These are phyloP conservation scores for Speoplatyrhinus poulsoni DNA, from an alignment of 2,113 vertebrate genomes.

Conservation along the genomic window DNA sequence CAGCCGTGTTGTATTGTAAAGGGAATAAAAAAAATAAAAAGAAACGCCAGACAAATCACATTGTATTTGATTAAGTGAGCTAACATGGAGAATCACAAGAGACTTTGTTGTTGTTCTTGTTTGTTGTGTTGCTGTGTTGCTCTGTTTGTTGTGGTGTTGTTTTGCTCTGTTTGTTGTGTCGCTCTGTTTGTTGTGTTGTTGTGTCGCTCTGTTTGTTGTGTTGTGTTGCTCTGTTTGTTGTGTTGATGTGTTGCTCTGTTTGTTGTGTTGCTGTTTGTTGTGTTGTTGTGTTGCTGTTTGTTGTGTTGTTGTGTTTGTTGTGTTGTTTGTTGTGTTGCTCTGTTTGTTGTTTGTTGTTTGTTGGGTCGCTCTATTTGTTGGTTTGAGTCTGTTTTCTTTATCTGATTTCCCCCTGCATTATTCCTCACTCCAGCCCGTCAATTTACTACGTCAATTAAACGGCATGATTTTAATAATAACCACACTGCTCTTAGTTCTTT, in stretches of 20 bases:
- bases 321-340: conserved; percentile 42
- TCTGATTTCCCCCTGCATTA: too few relatives aligned
- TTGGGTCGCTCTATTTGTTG: neutral
- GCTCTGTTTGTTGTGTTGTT: neutral
- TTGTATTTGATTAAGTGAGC: conserved; percentile 73
- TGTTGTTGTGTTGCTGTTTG: conserved; percentile 52
- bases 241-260: conserved; percentile 2
- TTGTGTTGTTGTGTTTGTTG: conserved; percentile 15
- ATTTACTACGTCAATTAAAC: conserved; percentile 20
- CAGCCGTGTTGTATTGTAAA: conserved; percentile 62
- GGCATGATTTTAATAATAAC: conserved; percentile 64
- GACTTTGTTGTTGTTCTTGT: conserved; percentile 58
- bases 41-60: conserved; percentile 67
- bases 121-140: neutral
- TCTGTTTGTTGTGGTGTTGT: too few relatives aligned
- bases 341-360: neutral
- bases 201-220: conserved; percentile 5
- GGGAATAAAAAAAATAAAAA: conserved; percentile 64
- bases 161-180: neutral
- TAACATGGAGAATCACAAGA: conserved; percentile 60
- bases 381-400: too few relatives aligned
- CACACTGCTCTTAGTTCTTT: conserved; percentile 35
- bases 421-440: neutral
- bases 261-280: neutral
- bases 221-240: neutral